These are phyloP conservation scores for Buteo buteo DNA, from an alignment of 2,113 vertebrate species.

Conservation along the genomic window DNA sequence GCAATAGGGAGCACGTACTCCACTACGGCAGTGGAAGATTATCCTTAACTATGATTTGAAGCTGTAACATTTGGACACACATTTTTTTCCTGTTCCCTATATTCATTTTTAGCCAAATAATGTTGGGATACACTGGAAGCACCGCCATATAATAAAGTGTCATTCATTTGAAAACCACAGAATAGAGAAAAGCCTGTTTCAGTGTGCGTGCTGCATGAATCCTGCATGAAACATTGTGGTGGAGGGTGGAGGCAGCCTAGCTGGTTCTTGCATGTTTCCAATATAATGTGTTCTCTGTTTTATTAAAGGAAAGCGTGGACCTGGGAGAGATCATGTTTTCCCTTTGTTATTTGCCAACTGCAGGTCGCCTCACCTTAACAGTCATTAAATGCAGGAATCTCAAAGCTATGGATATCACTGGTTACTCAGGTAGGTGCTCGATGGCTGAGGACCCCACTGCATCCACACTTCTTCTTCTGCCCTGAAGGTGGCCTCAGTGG, in stretches of 20 bases:
- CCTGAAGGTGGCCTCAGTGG: neutral
- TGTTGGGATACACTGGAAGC: neutral
- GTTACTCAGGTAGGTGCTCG: conserved; percentile 87
- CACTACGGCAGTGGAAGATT: neutral
- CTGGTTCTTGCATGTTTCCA: neutral
- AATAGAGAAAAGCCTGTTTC: neutral
- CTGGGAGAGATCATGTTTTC: conserved; percentile 99
- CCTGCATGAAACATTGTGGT: fast-evolving
- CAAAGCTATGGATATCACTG: conserved; percentile 99
- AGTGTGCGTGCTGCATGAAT: neutral
- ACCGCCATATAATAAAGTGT: fast-evolving
- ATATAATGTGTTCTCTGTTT: conserved; percentile 60
- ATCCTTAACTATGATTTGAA: neutral
- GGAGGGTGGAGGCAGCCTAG: neutral
- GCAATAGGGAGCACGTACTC: neutral
- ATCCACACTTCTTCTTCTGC: neutral
- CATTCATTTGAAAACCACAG: neutral
- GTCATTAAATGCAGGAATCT: conserved; percentile 99
- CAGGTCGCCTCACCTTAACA: conserved; percentile 93
- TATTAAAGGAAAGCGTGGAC: conserved; percentile 92
- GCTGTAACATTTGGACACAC: neutral
- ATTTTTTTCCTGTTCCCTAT: neutral
- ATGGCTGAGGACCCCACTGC: neutral
- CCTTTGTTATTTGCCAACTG: conserved; percentile 96
- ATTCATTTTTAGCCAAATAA: neutral